These are phyloP conservation scores for Pyralis farinalis DNA, from an alignment of 2,888 invertebrate genomes.

Conservation along the genomic window DNA sequence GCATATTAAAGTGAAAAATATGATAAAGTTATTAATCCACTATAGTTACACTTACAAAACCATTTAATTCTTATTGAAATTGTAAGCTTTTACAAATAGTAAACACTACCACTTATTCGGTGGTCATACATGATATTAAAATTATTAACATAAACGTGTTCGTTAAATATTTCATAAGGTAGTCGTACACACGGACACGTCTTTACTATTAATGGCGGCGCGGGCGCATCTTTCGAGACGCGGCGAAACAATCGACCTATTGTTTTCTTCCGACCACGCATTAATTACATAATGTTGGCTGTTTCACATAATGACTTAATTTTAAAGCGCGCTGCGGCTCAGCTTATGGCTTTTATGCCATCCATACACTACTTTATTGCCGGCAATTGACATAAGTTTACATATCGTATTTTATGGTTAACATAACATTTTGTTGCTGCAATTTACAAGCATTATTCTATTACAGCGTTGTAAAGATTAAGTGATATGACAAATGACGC, in stretches of 20 bases:
- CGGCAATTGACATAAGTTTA: constrained; percentile 4
- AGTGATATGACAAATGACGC: constrained; percentile 13
- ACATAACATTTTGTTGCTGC: constrained; percentile 13
- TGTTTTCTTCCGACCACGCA: constrained; percentile 49
- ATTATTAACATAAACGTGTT: not conserved
- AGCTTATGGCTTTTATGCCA: constrained; percentile 9
- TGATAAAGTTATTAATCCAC: too few species aligned
- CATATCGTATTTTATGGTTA: constrained; percentile 16
- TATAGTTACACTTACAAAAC: too few species aligned
- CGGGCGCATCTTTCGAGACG: constrained; percentile 16
- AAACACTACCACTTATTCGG: too few species aligned
- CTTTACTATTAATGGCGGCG: constrained; percentile 6
- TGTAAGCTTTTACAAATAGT: too few species aligned
- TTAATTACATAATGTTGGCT: constrained; percentile 53
- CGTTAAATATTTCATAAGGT: not conserved
- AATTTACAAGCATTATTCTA: constrained; percentile 32
- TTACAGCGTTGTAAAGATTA: constrained; percentile 21
- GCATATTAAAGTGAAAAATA: too few species aligned
- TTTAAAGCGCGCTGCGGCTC: constrained; percentile 31
- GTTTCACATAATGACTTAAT: constrained; percentile 53
- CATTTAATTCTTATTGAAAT: too few species aligned
- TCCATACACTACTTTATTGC: constrained; percentile 8
- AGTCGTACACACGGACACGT: constrained; percentile 1
- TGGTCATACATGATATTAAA: too few species aligned
- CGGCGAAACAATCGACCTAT: constrained; percentile 48